Evolutionary conservation across 2,888 invertebrate genomes (phyloP).

Genomic region (Ceriagrion tenellum): DNA sequence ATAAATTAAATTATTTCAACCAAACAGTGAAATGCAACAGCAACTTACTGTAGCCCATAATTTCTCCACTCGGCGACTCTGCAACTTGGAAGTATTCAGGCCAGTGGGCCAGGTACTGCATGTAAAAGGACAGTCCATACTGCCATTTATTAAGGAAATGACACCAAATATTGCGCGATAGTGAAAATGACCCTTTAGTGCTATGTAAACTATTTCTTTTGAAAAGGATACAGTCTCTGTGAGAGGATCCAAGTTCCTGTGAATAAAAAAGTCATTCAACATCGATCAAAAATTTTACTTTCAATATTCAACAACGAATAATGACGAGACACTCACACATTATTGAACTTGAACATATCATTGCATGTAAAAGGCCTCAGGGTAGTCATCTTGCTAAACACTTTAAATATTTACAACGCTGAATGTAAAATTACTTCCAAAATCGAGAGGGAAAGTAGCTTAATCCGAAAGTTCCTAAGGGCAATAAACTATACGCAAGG

Average conservation of each 20-base stretch:
- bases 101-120: conserved; percentile 98
- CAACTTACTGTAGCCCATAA: conserved; percentile 98
- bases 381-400: conserved; percentile 88
- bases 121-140: conserved; percentile 96
- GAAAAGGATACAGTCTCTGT: conserved; percentile 91
- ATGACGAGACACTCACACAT: conserved; percentile 86
- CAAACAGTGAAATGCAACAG: not conserved
- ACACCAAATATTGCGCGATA: not conserved
- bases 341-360: conserved; percentile 97
- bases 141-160: conserved; percentile 73
- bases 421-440: not conserved
- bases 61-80: conserved; percentile 96
- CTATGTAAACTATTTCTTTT: not conserved
- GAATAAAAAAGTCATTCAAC: conserved; percentile 74
- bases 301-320: not conserved
- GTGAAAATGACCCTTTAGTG: too few relatives aligned
- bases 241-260: conserved; percentile 95
- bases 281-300: conserved; percentile 66
- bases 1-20: not conserved
- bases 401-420: not conserved
- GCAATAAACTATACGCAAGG: not conserved
- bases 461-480: not conserved
- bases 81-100: conserved; percentile 99
- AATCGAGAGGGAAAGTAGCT: not conserved
- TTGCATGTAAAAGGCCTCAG: conserved; percentile 95